Evolutionary conservation across 2,888 invertebrate species (phyloP).

Genomic region (Nomada flava): DNA sequence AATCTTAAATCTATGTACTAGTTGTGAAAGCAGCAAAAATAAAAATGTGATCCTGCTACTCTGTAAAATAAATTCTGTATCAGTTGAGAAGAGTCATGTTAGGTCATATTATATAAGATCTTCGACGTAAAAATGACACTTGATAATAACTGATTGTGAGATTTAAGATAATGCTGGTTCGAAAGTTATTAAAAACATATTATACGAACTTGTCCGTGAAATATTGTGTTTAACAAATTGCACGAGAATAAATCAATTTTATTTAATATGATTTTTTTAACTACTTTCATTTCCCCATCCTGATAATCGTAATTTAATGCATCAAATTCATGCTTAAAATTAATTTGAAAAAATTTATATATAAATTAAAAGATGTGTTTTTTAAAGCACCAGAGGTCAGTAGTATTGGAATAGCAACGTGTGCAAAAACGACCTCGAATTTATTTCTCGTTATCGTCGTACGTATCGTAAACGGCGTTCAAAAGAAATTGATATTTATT

Average conservation of each 20-base stretch:
- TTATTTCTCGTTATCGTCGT: not conserved
- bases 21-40: not conserved
- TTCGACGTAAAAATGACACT: not conserved
- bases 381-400: slow-evolving; percentile 30
- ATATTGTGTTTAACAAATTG: slow-evolving; percentile 6
- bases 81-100: not conserved
- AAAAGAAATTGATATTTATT: not conserved
- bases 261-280: not conserved
- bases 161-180: not conserved
- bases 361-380: not conserved
- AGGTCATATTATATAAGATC: not conserved
- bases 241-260: not conserved
- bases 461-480: not conserved
- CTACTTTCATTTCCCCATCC: no score
- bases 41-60: not conserved
- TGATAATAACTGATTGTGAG: not conserved
- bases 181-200: not conserved
- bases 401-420: slow-evolving; percentile 24
- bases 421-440: slow-evolving; percentile 34
- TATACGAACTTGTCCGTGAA: not conserved
- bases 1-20: not conserved
- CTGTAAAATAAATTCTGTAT: not conserved
- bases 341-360: not conserved
- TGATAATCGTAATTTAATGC: no score
- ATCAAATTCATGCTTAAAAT: not conserved